Percentiles rank a stretch among this genome's conserved stretches.
phyloP scores from a whole-genome alignment of 2,797 vertebrate genomes.

The Danionella dracula region DNA sequence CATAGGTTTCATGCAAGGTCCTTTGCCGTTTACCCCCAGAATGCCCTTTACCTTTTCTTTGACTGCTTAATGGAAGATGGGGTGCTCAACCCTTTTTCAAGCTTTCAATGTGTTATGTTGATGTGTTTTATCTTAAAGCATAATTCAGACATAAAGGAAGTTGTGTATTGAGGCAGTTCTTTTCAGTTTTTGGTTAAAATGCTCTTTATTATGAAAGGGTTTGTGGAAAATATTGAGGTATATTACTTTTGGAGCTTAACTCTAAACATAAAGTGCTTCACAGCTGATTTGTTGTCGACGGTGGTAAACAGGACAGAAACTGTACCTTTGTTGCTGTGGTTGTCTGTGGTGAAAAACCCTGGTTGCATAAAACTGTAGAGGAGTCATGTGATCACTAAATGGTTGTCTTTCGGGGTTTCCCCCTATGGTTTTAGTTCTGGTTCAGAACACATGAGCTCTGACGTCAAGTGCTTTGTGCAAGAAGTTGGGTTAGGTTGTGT shows the following conservation, averaged over 20 bases:
- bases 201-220: too few relatives aligned
- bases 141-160: too few relatives aligned
- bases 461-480: conserved; percentile 11
- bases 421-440: conserved; percentile 11
- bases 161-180: background rate
- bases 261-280: background rate
- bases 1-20: conserved; percentile 84
- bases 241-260: background rate
- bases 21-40: conserved; percentile 85
- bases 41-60: conserved; percentile 85
- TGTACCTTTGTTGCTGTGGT: conserved; percentile 12
- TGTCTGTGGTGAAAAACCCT: conserved; percentile 18
- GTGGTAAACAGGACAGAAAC: conserved; percentile 6
- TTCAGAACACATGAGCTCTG: background rate
- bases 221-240: conserved; percentile 2
- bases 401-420: conserved; percentile 13
- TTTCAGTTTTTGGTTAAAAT: too few relatives aligned
- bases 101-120: background rate
- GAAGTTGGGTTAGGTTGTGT: conserved; percentile 1
- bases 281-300: conserved; percentile 20
- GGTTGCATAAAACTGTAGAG: conserved; percentile 8
- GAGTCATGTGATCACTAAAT: conserved; percentile 14
- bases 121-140: background rate
- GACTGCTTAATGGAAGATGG: conserved; percentile 83
- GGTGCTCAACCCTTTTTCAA: conserved; percentile 40